Evolutionary conservation across 1,140 invertebrate species (phyloP).

Genomic region (Mycetomoellerius zeteki): DNA sequence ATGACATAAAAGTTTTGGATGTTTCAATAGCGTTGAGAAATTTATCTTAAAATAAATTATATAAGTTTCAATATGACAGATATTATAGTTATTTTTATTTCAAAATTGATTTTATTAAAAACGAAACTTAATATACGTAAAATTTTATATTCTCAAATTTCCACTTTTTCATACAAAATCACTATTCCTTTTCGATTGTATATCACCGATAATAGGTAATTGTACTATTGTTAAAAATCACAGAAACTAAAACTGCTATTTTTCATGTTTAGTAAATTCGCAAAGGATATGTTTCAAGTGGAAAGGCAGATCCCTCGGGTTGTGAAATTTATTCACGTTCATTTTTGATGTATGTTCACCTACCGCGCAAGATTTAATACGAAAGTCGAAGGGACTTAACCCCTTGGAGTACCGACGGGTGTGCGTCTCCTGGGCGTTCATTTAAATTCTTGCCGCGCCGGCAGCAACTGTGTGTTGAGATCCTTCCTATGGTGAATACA

Average conservation of each 20-base stretch:
- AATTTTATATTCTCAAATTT: neutral
- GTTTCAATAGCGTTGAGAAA: neutral
- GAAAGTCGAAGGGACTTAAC: conserved; percentile 16
- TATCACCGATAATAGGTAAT: neutral
- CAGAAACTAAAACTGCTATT: neutral
- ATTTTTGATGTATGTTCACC: conserved; percentile 27
- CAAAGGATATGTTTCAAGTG: conserved; percentile 2
- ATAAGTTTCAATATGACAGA: neutral
- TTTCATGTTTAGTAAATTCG: neutral
- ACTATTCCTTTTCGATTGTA: neutral
- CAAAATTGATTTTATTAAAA: neutral
- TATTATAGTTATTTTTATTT: neutral
- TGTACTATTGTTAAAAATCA: neutral
- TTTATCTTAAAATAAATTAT: neutral
- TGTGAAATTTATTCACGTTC: conserved; percentile 33
- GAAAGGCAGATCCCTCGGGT: neutral
- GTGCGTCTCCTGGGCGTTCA: neutral
- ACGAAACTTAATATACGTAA: neutral
- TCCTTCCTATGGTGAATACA: neutral
- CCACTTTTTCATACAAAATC: neutral
- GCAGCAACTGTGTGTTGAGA: neutral
- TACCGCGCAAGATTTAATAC: conserved; percentile 13
- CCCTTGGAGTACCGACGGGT: conserved; percentile 18
- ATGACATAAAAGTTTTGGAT: neutral
- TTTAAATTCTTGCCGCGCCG: conserved; percentile 21